These are phyloP conservation scores for Ranitomeya variabilis DNA, from an alignment of 2,113 vertebrate genomes.

Conservation along the genomic window DNA sequence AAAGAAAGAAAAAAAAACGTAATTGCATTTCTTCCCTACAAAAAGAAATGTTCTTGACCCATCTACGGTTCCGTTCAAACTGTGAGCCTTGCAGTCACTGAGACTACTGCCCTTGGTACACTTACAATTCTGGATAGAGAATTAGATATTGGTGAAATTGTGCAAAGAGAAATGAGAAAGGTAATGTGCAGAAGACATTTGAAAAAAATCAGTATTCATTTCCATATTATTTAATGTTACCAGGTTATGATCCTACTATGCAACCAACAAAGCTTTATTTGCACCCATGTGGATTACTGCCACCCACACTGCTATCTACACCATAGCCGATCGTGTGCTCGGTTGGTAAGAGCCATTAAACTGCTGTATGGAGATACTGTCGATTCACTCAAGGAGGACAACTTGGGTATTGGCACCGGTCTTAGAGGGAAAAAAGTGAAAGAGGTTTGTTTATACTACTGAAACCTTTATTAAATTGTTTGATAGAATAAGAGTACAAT, in stretches of 20 bases:
- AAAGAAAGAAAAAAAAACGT: too few species aligned
- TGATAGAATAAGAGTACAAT: background rate
- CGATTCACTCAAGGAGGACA: slow-evolving; percentile 87
- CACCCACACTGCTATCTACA: slow-evolving; percentile 97
- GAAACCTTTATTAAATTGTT: background rate
- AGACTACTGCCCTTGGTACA: background rate
- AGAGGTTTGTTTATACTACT: slow-evolving; percentile 76
- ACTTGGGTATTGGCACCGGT: slow-evolving; percentile 65
- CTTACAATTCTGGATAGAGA: background rate
- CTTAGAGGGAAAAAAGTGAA: slow-evolving; percentile 88
- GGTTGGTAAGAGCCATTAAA: slow-evolving; percentile 94
- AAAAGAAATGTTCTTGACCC: background rate
- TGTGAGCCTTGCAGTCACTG: background rate
- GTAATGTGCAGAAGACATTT: background rate
- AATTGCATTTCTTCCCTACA: background rate
- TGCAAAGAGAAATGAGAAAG: background rate
- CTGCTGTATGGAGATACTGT: slow-evolving; percentile 92
- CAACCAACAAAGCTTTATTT: slow-evolving; percentile 99
- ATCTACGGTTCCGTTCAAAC: background rate
- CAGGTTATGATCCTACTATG: slow-evolving; percentile 97
- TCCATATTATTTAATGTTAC: slow-evolving; percentile 54
- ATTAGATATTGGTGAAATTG: background rate
- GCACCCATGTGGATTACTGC: slow-evolving; percentile 94
- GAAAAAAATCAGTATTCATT: background rate
- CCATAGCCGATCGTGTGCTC: slow-evolving; percentile 94